These are phyloP conservation scores for Calameuta idolon DNA, from an alignment of 2,888 invertebrate species.

Conservation along the genomic window DNA sequence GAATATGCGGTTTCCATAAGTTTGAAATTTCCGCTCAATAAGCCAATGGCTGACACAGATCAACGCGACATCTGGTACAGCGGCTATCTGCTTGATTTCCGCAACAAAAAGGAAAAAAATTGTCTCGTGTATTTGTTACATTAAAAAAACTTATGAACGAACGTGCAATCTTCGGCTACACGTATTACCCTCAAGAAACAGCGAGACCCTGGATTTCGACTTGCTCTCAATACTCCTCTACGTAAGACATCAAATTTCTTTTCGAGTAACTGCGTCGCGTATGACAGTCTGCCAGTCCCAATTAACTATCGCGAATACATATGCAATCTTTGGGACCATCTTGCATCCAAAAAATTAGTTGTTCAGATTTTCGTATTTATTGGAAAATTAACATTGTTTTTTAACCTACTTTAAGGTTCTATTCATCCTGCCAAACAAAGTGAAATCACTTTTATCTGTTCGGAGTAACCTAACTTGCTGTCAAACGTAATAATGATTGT, in stretches of 20 bases:
- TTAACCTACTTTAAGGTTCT: neutral
- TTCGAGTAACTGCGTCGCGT: neutral
- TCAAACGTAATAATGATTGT: neutral
- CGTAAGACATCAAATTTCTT: constrained; percentile 7
- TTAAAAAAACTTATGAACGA: constrained; percentile 7
- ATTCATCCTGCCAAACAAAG: neutral
- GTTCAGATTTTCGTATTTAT: neutral
- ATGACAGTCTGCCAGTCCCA: neutral
- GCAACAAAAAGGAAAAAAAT: constrained; percentile 1
- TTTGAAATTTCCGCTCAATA: neutral
- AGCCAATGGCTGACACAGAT: neutral
- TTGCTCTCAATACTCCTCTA: neutral
- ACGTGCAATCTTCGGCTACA: no score
- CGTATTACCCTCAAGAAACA: no score
- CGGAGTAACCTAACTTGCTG: neutral
- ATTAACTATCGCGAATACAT: neutral
- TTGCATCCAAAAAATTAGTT: neutral
- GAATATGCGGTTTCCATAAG: neutral
- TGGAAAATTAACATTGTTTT: neutral
- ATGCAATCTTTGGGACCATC: neutral
- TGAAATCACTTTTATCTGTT: neutral
- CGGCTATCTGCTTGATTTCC: neutral
- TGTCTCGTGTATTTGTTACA: constrained; percentile 5
- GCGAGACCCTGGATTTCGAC: neutral
- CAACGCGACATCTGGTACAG: constrained; percentile 2